A percentile compares a stretch with the other conserved stretches of the same genome.
Conservation (phyloP, 2,797 vertebrate genomes). For the Cercopithecus neglectus region DNA sequence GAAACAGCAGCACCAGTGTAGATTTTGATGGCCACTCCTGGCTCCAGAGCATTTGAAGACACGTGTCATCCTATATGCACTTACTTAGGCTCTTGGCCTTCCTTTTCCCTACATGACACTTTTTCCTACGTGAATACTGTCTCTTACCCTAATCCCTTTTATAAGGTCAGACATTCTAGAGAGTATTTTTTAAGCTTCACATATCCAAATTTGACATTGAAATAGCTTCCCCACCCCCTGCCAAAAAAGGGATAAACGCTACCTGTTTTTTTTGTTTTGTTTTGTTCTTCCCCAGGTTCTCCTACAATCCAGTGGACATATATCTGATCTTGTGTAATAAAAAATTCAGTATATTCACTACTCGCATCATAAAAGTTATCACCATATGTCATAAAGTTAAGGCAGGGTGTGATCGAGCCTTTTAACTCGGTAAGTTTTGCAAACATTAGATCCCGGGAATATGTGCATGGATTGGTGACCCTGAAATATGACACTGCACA, state of each 20-base stretch:
- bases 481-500: neutral
- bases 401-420: neutral
- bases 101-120: neutral
- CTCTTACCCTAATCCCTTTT: neutral
- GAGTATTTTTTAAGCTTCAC: neutral
- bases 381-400: conserved; percentile 48
- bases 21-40: neutral
- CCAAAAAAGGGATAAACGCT: neutral
- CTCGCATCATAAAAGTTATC: conserved; percentile 55
- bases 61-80: accelerated
- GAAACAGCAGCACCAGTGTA: accelerated
- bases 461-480: neutral
- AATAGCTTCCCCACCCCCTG: neutral
- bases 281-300: neutral
- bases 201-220: conserved; percentile 18
- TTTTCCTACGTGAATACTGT: neutral
- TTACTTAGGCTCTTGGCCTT: neutral
- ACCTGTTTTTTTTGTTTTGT: neutral
- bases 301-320: neutral
- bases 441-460: neutral
- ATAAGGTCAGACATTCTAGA: neutral
- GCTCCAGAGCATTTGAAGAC: neutral
- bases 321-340: conserved; percentile 10
- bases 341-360: conserved; percentile 26
- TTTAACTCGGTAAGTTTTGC: conserved; percentile 41